Conservation (phyloP, 1,140 invertebrate genomes). For the Notospermus geniculatus region DNA sequence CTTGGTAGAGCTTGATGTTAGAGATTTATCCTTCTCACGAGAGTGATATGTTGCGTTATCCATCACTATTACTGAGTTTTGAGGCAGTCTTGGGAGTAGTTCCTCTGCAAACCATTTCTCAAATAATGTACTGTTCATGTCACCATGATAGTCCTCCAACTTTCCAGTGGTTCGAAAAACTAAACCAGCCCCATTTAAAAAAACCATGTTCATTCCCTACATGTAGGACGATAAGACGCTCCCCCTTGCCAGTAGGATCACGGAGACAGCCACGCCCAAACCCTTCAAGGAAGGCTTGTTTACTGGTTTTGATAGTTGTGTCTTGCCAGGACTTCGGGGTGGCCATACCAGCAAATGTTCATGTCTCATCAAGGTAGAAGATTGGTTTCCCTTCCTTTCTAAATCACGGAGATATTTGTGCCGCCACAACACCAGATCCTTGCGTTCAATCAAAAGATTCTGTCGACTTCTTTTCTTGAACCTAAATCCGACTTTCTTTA, state of each 20-base stretch:
- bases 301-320: neutral
- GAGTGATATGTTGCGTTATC: neutral
- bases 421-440: neutral
- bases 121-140: neutral
- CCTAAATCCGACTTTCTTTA: neutral
- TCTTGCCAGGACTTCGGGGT: neutral
- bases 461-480: neutral
- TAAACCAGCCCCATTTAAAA: neutral
- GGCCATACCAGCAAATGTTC: neutral
- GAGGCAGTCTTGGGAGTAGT: neutral
- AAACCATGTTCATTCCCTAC: neutral
- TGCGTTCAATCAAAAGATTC: neutral
- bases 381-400: neutral
- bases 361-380: neutral
- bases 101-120: neutral
- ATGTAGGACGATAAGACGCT: neutral
- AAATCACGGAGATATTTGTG: neutral
- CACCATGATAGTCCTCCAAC: neutral
- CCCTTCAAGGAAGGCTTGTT: neutral
- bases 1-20: neutral
- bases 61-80: conserved; percentile 1
- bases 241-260: neutral
- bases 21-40: neutral
- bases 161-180: neutral
- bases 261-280: too few species aligned